Evolutionary conservation across 2,113 vertebrate species (phyloP), one percentile per base, ranked within the genome.

Genomic region (Chloroceryle aenea): DNA sequence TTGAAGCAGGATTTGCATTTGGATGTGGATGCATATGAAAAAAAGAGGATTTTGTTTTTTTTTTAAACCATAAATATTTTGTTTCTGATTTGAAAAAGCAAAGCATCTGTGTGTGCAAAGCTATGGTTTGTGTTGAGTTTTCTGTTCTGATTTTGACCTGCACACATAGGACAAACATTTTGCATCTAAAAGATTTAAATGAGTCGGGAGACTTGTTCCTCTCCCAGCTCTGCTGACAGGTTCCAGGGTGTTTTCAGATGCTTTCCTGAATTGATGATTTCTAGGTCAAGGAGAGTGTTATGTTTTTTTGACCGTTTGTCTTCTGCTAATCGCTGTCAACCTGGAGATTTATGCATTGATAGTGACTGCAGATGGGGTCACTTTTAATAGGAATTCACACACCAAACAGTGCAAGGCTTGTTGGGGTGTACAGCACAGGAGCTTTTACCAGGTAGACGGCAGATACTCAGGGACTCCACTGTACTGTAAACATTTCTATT

Each of bases 211-310:
- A 97, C 86, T 78, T 52, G 83, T 26, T 96, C 80, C 66, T 16
- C 26, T 95, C 91, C 76, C 95, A 91, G 93, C 91, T 85, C 94
- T 90, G 94, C 86, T 90, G 89, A 63, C 89, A 92, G 91, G 86
- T 95, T 97, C 86, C 94, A 85, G 93, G 83, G 68, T 89, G 56
- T 55, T 90, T 91, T 89, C 86, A 95, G 95, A 77, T 87, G 80
- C 86, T 89, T 63, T 81, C 80, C 80, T 95, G 96, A 93, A 96
- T 96, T 95, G 95, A 95, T 95, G 94, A 85, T 96, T 97, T 97
- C 95, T 97, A 95, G 96, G 96, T 97, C 96, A 97, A 97, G 96
- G 96, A 96, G 95, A 97, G 96, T 95, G 93, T 85, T 92, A 87
- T 1, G 4, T 36, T 78, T 89, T 86, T 90, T 55, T 96, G 94